Evolutionary conservation across 2,888 invertebrate genomes (phyloP).

Genomic region (Cataglyphis cursor): DNA sequence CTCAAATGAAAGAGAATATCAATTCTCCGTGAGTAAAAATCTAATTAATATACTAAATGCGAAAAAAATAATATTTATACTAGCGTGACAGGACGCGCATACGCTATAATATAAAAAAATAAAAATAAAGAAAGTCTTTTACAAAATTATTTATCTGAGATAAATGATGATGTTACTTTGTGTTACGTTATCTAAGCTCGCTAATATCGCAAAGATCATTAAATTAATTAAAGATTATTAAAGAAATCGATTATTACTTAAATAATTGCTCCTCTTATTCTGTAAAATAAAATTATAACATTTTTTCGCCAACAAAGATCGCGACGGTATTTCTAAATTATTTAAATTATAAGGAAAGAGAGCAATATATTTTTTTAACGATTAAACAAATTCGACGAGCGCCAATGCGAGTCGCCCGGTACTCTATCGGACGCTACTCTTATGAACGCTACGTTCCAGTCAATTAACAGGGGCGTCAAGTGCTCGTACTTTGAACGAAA

Average conservation of each 20-base stretch:
- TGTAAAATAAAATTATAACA: neutral
- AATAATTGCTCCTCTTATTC: neutral
- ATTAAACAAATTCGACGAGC: neutral
- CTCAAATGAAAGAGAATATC: neutral
- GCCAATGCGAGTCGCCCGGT: neutral
- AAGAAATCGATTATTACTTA: neutral
- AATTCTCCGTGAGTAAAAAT: neutral
- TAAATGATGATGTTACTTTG: neutral
- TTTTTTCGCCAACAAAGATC: neutral
- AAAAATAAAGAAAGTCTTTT: neutral
- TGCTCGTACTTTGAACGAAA: conserved; percentile 3
- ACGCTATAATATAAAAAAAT: neutral
- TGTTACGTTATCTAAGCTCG: neutral
- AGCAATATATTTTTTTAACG: neutral
- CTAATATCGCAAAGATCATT: neutral
- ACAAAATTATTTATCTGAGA: neutral
- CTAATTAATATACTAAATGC: neutral
- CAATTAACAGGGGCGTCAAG: conserved; percentile 1
- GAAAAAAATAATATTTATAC: neutral
- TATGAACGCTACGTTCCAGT: neutral
- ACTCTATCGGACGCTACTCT: neutral
- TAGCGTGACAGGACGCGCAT: neutral
- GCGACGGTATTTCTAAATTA: neutral
- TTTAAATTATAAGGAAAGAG: neutral
- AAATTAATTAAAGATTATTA: neutral